Evolutionary conservation across 2,888 invertebrate species (phyloP), one percentile per base, ranked within the genome.

Genomic region (Chironomus riparius): DNA sequence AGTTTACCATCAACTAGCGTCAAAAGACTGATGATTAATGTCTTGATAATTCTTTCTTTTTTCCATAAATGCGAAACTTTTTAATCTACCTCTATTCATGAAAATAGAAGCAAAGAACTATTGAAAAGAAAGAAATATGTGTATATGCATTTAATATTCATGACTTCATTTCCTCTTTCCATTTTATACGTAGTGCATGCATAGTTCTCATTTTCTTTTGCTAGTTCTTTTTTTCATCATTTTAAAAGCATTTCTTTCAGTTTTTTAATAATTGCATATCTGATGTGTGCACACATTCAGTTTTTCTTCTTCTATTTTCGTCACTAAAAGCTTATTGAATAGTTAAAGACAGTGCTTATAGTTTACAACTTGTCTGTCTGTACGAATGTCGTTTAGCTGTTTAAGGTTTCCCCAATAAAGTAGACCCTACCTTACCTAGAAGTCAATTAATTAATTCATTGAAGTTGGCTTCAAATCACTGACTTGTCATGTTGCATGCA

Each of bases 11-110:
- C 15, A 38, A 38, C 38, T 38, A 65, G 65, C 65, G 65, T 65
- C 65, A 65, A 65, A 38, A 65, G 21, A 24, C 65, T 65, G 65
- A 65, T 65, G 65, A 65, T 65, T 65, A 65, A 65, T 65, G 65
- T 65, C 65, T 65, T 65, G 65, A 65, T 65, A 65, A 24, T 65
- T 24, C 21, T 24, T 65, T 21, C 22, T 24, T 3, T 24, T 21
- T 21, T 6, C 4, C 21, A 15, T 50, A 50, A 50, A 50, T 50
- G 50, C 4, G 13, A 50, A 10, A 65, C 22, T 65, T 21, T 65
- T 21, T 65, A 24, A 24, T 24, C 62, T 65, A 21, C 21, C 65
- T 10, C 22, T 65, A 24, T 24, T 21, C 18, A 24, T 65, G 2
- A 21, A 50, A 1, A 50, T 12, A 50, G 6, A 50, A n/a, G 13